Conservation (phyloP, 2,888 invertebrate species). For the Scrobipalpa atriplicella region DNA sequence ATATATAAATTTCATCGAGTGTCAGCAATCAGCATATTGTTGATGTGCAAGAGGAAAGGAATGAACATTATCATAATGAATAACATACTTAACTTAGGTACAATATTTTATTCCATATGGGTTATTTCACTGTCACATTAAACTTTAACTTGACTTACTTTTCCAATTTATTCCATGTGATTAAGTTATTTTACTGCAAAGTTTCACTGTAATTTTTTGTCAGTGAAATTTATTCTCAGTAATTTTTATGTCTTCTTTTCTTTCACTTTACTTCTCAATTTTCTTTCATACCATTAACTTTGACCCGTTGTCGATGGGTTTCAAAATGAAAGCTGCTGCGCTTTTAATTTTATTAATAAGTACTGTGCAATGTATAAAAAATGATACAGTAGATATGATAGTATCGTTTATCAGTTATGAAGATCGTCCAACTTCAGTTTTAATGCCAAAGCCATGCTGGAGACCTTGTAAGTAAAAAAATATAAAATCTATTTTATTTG, state of each 20-base stretch:
- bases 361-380: not conserved
- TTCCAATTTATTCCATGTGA: not conserved
- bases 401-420: slow-evolving; percentile 55
- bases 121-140: slow-evolving; percentile 3
- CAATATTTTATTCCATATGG: not conserved
- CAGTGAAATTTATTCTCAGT: no score
- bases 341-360: not conserved
- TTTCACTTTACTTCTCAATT: not conserved
- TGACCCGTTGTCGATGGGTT: not conserved
- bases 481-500: not conserved
- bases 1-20: no score
- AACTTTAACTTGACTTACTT: slow-evolving; percentile 26
- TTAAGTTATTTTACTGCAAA: slow-evolving; percentile 32
- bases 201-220: no score
- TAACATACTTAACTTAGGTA: no score
- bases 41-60: no score
- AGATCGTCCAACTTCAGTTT: slow-evolving; percentile 51
- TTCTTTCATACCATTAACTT: not conserved
- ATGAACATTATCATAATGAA: no score
- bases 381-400: slow-evolving; percentile 35
- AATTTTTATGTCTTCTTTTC: not conserved
- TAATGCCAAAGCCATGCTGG: slow-evolving; percentile 65
- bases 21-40: no score
- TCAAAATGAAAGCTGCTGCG: not conserved
- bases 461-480: slow-evolving; percentile 53